phyloP scores from a whole-genome alignment of 2,888 invertebrate species.

The Rotaria magnacalcarata region DNA sequence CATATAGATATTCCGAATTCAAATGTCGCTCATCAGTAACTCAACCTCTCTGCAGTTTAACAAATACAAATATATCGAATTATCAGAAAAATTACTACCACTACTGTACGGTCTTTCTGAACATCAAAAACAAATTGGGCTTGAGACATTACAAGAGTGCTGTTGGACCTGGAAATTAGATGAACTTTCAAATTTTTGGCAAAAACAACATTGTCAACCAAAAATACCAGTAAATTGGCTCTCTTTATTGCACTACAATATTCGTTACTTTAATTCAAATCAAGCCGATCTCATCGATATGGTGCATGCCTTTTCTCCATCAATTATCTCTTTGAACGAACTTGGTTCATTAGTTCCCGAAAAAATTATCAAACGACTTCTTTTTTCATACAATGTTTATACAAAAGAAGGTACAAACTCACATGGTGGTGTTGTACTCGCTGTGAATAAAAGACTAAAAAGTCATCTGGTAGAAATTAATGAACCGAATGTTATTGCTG shows the following conservation, averaged over 20 bases:
- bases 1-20: background rate
- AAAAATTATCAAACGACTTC: background rate
- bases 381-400: background rate
- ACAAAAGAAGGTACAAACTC: background rate
- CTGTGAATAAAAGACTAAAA: background rate
- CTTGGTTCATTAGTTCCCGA: background rate
- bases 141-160: background rate
- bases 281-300: background rate
- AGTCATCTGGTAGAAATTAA: background rate
- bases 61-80: background rate
- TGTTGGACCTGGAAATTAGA: background rate
- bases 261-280: constrained; percentile 7
- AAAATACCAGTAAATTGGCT: background rate
- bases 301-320: background rate
- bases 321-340: background rate
- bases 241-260: background rate
- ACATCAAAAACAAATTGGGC: background rate
- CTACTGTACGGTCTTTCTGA: background rate
- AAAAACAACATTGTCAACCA: background rate
- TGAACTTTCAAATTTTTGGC: background rate
- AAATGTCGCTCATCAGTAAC: background rate
- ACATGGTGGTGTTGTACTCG: background rate
- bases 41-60: background rate
- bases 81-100: background rate
- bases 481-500: background rate